phyloP scores from a whole-genome alignment of 2,888 invertebrate genomes.

The Boloria euphrosyne region DNA sequence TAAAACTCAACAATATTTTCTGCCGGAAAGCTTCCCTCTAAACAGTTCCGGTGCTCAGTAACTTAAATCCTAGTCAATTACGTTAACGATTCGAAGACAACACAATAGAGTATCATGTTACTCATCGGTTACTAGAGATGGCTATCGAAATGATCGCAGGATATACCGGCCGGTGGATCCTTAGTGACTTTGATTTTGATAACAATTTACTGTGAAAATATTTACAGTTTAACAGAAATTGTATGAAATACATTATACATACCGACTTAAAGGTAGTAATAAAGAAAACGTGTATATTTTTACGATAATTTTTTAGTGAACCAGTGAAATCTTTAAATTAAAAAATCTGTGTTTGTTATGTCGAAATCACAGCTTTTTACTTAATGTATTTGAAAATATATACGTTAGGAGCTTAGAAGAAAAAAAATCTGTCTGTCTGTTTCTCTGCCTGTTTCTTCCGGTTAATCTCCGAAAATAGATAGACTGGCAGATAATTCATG shows the following conservation, averaged over 20 bases:
- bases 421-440: too few species aligned
- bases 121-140: conserved; percentile 59
- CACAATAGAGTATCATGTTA: conserved; percentile 71
- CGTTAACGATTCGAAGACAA: conserved; percentile 59
- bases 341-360: too few species aligned
- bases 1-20: conserved; percentile 1
- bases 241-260: not conserved
- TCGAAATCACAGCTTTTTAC: too few species aligned
- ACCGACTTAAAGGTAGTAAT: too few species aligned
- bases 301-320: too few species aligned
- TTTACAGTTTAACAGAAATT: conserved; percentile 1
- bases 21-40: conserved; percentile 14
- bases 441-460: too few species aligned
- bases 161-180: conserved; percentile 26
- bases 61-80: conserved; percentile 69
- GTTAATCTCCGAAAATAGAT: too few species aligned
- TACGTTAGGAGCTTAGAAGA: too few species aligned
- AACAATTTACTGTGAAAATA: conserved; percentile 23
- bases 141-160: conserved; percentile 33
- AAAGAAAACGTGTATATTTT: too few species aligned
- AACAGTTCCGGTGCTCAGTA: conserved; percentile 46
- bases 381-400: too few species aligned
- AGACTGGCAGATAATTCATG: too few species aligned
- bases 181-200: conserved; percentile 24
- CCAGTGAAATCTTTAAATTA: too few species aligned